A percentile compares a stretch with the other conserved stretches of the same genome.
Evolutionary conservation across 2,888 invertebrate genomes (phyloP).

Genomic region (Rotaria sp.): DNA sequence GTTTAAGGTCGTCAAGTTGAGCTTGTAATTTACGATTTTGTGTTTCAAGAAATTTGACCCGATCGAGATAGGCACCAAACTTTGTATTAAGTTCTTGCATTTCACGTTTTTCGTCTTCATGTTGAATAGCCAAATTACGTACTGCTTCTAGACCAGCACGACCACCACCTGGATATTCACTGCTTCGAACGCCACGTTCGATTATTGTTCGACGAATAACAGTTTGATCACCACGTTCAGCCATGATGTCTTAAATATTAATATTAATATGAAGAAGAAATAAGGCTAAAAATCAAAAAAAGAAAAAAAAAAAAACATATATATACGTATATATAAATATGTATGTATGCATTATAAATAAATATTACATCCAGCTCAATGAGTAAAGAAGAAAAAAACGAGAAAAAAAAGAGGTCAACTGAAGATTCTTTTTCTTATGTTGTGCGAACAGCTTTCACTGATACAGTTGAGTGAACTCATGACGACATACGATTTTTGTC

Average conservation of each 20-base stretch:
- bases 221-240: slow-evolving; percentile 2
- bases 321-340: too few relatives aligned
- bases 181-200: slow-evolving; percentile 36
- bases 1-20: slow-evolving; percentile 36
- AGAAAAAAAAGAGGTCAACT: neutral
- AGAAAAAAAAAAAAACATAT: neutral
- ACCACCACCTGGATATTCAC: neutral
- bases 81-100: slow-evolving; percentile 34
- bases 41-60: slow-evolving; percentile 35
- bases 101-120: slow-evolving; percentile 39
- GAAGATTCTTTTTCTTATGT: neutral
- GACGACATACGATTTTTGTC: neutral
- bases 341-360: too few relatives aligned
- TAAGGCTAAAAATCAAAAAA: neutral
- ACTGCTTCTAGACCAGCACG: slow-evolving; percentile 27
- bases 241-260: neutral
- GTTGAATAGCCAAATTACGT: slow-evolving; percentile 31
- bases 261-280: neutral
- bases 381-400: too few relatives aligned
- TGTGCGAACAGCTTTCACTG: neutral
- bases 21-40: slow-evolving; percentile 39
- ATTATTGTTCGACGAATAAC: slow-evolving; percentile 30
- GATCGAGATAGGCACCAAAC: slow-evolving; percentile 36
- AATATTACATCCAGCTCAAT: too few relatives aligned
- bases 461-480: neutral